Evolutionary conservation across 2,888 invertebrate species (phyloP).

Genomic region (Phragmatobia fuliginosa): DNA sequence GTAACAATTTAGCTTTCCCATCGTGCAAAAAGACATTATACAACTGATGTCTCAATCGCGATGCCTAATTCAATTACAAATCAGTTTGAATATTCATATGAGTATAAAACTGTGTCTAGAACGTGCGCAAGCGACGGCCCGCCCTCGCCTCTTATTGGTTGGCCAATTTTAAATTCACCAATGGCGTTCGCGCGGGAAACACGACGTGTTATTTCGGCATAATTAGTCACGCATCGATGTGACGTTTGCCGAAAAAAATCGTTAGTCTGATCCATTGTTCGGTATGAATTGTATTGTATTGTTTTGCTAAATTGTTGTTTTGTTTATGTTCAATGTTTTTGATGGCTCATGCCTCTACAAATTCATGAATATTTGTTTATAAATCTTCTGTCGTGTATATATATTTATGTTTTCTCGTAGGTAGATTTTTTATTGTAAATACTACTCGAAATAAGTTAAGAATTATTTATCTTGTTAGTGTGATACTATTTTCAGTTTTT

Average conservation of each 20-base stretch:
- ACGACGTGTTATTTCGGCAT: constrained; percentile 81
- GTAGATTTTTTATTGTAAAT: neutral
- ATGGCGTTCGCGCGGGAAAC: constrained; percentile 68
- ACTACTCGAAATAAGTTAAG: neutral
- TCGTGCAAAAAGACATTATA: constrained; percentile 40
- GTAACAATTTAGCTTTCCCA: constrained; percentile 45
- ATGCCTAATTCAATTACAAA: constrained; percentile 52
- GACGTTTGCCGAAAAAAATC: constrained; percentile 53
- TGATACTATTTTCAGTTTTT: neutral
- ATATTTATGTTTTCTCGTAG: neutral
- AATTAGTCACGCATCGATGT: constrained; percentile 82
- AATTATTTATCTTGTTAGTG: neutral
- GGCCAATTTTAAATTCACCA: constrained; percentile 75
- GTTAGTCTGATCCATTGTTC: constrained; percentile 52
- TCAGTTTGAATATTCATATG: constrained; percentile 76
- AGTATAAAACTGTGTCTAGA: constrained; percentile 61
- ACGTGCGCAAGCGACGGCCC: constrained; percentile 79
- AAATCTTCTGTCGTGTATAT: neutral
- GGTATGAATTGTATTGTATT: constrained; percentile 24
- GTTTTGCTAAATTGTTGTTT: constrained; percentile 19
- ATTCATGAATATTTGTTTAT: neutral
- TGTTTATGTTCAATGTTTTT: constrained; percentile 15
- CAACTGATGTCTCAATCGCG: constrained; percentile 48
- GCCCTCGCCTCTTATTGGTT: constrained; percentile 79
- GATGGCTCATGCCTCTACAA: neutral